Conservation (phyloP, 53 echinoderm and acorn worm species). For the Holothuria leucospilota region DNA sequence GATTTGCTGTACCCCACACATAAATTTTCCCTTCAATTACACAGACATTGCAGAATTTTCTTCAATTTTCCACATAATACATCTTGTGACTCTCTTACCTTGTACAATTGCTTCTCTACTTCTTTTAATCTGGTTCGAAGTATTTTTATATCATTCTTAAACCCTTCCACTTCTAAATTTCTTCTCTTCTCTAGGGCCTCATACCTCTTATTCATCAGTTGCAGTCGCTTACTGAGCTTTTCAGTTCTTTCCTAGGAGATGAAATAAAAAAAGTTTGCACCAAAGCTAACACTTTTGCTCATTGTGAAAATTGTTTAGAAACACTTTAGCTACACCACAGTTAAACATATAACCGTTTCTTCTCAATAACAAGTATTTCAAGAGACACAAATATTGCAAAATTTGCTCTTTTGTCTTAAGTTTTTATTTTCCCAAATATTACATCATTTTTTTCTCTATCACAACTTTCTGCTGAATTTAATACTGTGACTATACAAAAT, state of each 20-base stretch:
- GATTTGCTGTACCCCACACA: no score
- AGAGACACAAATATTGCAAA: no score
- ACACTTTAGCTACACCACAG: background rate
- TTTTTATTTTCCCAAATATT: no score
- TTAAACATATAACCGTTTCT: background rate
- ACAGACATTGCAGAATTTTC: no score
- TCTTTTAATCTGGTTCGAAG: constrained; percentile 87
- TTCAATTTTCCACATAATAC: no score
- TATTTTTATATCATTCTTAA: constrained; percentile 94
- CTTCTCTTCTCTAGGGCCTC: constrained; percentile 96
- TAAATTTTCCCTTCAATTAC: no score
- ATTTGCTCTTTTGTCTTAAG: no score
- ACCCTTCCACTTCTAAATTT: constrained; percentile 96
- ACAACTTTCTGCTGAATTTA: no score
- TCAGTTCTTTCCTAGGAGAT: constrained; percentile 81
- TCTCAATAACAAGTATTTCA: no score
- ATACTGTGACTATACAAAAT: no score
- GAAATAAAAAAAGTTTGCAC: constrained; percentile 19
- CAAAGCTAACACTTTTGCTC: background rate
- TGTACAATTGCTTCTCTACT: constrained; percentile 95
- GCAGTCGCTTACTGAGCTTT: constrained; percentile 86
- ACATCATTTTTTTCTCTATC: no score
- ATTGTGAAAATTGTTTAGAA: no score
- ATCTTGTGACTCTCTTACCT: constrained; percentile 50
- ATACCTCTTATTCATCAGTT: constrained; percentile 97